A percentile compares a stretch with the other conserved stretches of the same genome.
These are phyloP conservation scores for Eleutherodactylus coqui DNA, from an alignment of 2,797 vertebrate genomes.

Conservation along the genomic window DNA sequence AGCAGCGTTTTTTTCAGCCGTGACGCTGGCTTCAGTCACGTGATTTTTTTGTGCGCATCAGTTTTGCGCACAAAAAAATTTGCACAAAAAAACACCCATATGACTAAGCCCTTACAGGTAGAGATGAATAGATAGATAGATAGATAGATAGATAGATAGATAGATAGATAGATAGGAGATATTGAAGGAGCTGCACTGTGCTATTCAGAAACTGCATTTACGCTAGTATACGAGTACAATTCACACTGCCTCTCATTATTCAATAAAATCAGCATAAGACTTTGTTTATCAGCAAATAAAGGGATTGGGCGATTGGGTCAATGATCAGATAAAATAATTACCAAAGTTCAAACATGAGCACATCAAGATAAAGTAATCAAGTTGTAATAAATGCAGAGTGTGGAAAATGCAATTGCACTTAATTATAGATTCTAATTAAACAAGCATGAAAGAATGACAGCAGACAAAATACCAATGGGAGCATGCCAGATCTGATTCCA, in stretches of 20 bases:
- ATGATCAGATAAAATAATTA: conserved; percentile 39
- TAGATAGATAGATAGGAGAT: not conserved
- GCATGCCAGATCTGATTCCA: not conserved
- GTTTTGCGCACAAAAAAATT: too few relatives aligned
- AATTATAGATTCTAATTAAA: conserved; percentile 53
- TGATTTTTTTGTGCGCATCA: too few relatives aligned
- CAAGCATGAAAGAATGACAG: conserved; percentile 28
- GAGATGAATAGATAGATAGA: too few relatives aligned
- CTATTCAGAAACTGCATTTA: not conserved
- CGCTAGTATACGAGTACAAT: not conserved
- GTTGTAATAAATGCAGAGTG: conserved; percentile 50
- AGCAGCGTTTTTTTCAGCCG: too few relatives aligned
- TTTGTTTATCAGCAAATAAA: not conserved
- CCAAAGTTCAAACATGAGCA: conserved; percentile 38
- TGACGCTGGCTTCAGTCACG: too few relatives aligned
- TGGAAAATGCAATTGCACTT: conserved; percentile 54
- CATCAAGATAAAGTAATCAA: conserved; percentile 49
- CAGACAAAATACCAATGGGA: conserved; percentile 32
- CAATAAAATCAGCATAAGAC: not conserved
- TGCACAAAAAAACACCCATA: too few relatives aligned
- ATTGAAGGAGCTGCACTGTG: not conserved
- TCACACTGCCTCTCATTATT: not conserved
- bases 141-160: too few relatives aligned
- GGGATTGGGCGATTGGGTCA: conserved; percentile 14
- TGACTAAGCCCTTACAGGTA: too few relatives aligned